These are phyloP conservation scores for Thunnus thynnus DNA, from an alignment of 2,113 vertebrate genomes.

Conservation along the genomic window DNA sequence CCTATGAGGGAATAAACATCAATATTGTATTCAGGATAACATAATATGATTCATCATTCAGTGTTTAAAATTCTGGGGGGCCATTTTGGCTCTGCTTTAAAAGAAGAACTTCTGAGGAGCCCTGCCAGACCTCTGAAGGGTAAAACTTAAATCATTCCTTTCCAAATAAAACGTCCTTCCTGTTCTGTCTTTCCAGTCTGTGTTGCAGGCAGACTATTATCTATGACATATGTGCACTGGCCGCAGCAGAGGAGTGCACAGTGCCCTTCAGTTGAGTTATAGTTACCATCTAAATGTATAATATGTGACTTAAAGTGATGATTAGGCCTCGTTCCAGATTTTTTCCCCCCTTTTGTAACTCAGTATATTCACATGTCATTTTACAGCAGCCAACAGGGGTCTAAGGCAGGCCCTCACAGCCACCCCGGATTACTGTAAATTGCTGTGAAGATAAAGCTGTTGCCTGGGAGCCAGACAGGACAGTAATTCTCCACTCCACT, in stretches of 20 bases:
- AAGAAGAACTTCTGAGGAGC: conserved; percentile 5
- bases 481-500: conserved; percentile 82
- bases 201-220: conserved; percentile 51
- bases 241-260: conserved; percentile 41
- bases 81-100: not conserved
- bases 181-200: conserved; percentile 35
- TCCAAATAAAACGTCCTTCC: conserved; percentile 44
- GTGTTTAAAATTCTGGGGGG: conserved; percentile 36
- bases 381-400: conserved; percentile 49
- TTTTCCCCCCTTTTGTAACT: conserved; percentile 27
- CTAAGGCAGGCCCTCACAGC: conserved; percentile 62
- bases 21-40: conserved; percentile 54
- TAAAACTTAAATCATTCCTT: conserved; percentile 43
- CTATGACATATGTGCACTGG: conserved; percentile 61
- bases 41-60: conserved; percentile 58
- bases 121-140: conserved; percentile 50
- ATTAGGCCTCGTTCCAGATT: conserved; percentile 66
- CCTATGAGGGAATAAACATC: conserved; percentile 50
- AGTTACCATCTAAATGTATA: conserved; percentile 67
- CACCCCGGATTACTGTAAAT: conserved; percentile 74
- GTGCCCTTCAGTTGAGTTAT: conserved; percentile 71
- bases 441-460: conserved; percentile 79
- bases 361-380: conserved; percentile 62
- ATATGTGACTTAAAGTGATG: conserved; percentile 72
- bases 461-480: conserved; percentile 79